Base-by-base conservation (phyloP, 2,888 invertebrate species). In the Plagodis pulveraria region DNA sequence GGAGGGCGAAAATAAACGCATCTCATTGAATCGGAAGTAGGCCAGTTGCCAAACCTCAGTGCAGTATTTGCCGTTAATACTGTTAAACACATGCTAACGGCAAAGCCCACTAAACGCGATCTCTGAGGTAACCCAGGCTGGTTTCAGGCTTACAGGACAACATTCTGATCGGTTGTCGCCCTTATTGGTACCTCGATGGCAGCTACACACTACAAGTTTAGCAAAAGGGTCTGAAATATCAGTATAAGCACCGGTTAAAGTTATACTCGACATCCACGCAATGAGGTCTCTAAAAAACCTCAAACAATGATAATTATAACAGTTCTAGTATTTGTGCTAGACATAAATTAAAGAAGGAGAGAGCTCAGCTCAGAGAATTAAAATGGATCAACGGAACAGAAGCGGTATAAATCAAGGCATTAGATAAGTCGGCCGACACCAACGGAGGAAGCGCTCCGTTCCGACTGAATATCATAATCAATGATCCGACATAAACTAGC, bases 361-460 rank as follows among this genome's bases (percentile, higher is more conserved):
- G 51, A 51, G 47, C 48, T 50, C 68, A 61, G 52, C 12, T 6
- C 54, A 67, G 69, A 72, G 70, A 72, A 72, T 76, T 77, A 77
- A 76, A 83, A 80, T 67, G 79, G 73, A 79, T 75, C 62, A 70
- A 70, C 56, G 51, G 62, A 65, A 65, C 63, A 67, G 70, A 63
- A 68, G 69, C 66, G 66, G 71, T 77, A 84, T 86, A 84, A 86
- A 85, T 86, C 85, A 85, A 80, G 72, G 78, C 74, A 80, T 85
- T 83, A n/a, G n/a, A n/a, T n/a, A 22, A 84, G 78, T 70, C 72
- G 68, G 70, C 74, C 69, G 79, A 71, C 80, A 76, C 74, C 72
- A 74, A 72, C 80, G 76, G 80, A 80, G 75, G 65, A 76, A 73
- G 75, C 75, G 72, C 68, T 63, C 64, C 56, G 60, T 56, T 56